phyloP scores from a whole-genome alignment of 2,888 invertebrate species.

The Choristoneura rosaceana region DNA sequence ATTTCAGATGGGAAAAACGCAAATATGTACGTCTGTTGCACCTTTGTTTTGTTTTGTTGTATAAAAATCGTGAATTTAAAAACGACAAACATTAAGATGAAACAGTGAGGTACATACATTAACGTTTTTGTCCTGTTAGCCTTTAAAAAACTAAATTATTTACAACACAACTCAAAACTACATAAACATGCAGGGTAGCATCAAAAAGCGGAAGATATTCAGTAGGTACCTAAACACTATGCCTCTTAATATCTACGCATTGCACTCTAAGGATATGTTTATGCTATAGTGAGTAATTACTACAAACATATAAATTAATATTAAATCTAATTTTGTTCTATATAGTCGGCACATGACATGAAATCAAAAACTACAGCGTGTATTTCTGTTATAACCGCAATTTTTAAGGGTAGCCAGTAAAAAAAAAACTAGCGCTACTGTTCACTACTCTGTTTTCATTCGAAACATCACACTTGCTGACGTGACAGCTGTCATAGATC shows the following conservation, averaged over 20 bases:
- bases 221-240: background rate
- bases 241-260: background rate
- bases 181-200: conserved; percentile 29
- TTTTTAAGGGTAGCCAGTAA: no score
- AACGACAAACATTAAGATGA: no score
- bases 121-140: background rate
- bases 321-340: background rate
- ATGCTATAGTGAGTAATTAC: background rate
- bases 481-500: no score
- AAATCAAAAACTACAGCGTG: no score
- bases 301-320: background rate
- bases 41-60: no score
- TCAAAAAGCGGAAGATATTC: conserved; percentile 19
- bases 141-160: conserved; percentile 9
- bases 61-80: no score
- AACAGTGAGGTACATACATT: background rate
- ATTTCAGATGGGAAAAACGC: background rate
- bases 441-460: no score
- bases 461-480: no score
- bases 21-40: background rate
- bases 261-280: conserved; percentile 16
- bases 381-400: no score
- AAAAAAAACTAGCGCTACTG: no score
- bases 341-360: no score
- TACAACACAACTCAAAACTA: conserved; percentile 22